phyloP scores from a whole-genome alignment of 2,797 vertebrate genomes.

The Chloroceryle inda region DNA sequence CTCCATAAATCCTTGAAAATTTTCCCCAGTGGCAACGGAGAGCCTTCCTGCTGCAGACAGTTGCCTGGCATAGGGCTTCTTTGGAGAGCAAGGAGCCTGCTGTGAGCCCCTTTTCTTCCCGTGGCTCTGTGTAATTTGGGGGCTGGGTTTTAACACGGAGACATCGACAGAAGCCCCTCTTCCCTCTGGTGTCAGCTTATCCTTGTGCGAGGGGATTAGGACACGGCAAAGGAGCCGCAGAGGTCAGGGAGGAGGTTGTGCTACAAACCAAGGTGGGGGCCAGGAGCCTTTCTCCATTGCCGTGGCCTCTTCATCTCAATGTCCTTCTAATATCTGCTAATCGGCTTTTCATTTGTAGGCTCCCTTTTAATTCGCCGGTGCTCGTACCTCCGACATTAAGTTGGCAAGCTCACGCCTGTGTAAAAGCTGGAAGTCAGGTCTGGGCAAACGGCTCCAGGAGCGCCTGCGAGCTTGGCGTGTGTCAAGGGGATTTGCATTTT shows the following conservation, averaged over 20 bases:
- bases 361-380: not conserved
- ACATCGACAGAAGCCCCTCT: not conserved
- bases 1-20: not conserved
- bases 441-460: slow-evolving; percentile 11
- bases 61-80: not conserved
- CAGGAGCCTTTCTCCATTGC: not conserved
- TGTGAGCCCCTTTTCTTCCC: not conserved
- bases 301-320: slow-evolving; percentile 15
- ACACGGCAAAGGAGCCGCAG: not conserved
- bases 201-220: not conserved
- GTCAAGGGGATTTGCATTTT: slow-evolving; percentile 67
- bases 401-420: slow-evolving; percentile 1
- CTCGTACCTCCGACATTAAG: not conserved
- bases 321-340: slow-evolving; percentile 46
- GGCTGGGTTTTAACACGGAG: not conserved
- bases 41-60: not conserved
- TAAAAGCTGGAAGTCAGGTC: slow-evolving; percentile 31
- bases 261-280: not conserved
- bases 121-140: not conserved
- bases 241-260: not conserved
- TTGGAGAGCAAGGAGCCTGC: not conserved
- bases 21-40: not conserved
- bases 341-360: slow-evolving; percentile 21
- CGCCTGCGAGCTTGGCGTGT: slow-evolving; percentile 11
- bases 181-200: not conserved